These are phyloP conservation scores for Macrophya annulata DNA, from an alignment of 2,888 invertebrate genomes.

Conservation along the genomic window DNA sequence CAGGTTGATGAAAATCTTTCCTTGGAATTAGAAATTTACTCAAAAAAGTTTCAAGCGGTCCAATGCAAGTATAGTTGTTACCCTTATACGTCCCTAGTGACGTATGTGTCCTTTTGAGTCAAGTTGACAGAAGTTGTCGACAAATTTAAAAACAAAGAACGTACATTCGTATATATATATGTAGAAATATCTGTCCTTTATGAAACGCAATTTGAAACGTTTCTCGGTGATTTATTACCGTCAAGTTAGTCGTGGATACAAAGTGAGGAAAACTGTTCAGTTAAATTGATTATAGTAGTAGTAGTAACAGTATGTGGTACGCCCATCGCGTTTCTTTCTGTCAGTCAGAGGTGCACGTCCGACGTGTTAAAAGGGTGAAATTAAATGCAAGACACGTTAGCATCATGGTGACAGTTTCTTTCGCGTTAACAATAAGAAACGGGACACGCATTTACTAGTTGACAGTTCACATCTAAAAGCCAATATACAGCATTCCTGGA, in stretches of 20 bases:
- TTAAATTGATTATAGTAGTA: neutral
- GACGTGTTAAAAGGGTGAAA: conserved; percentile 21
- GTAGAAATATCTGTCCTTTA: neutral
- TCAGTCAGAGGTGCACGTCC: conserved; percentile 1
- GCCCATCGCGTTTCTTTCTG: conserved; percentile 1
- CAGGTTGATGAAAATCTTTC: too few relatives aligned
- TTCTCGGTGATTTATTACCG: neutral
- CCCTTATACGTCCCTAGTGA: too few relatives aligned
- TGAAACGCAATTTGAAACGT: neutral
- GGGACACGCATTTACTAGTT: neutral
- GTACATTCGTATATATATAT: too few relatives aligned
- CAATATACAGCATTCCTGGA: conserved; percentile 41
- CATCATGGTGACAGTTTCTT: conserved; percentile 18
- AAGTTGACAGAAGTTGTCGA: neutral
- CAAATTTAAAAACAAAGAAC: neutral
- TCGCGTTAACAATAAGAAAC: conserved; percentile 31
- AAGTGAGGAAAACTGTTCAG: neutral
- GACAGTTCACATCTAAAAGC: conserved; percentile 14
- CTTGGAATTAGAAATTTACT: too few relatives aligned
- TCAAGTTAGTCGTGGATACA: neutral
- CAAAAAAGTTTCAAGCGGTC: too few relatives aligned
- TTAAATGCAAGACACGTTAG: conserved; percentile 32
- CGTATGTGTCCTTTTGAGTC: neutral
- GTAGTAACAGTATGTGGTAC: conserved; percentile 32
- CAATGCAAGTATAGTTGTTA: too few relatives aligned